These are phyloP conservation scores for Sepiola atlantica DNA, from an alignment of 2,888 invertebrate genomes.

Conservation along the genomic window DNA sequence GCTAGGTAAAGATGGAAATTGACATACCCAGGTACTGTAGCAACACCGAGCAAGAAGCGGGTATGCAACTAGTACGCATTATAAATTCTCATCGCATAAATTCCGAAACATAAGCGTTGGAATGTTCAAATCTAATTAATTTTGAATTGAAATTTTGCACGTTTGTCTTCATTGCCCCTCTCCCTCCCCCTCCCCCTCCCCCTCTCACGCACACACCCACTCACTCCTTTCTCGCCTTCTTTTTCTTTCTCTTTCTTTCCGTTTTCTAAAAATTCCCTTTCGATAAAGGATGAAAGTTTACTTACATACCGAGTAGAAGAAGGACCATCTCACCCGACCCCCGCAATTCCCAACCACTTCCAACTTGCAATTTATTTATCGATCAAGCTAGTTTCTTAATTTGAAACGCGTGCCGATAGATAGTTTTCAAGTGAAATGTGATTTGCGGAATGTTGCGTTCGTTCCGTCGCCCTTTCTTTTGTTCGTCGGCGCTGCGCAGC, in stretches of 20 bases:
- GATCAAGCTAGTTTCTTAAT: not conserved
- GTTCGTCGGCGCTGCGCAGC: not conserved
- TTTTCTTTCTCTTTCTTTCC: too few relatives aligned
- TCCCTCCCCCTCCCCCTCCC: too few relatives aligned
- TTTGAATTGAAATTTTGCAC: not conserved
- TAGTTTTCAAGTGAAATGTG: constrained; percentile 32
- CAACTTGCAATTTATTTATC: not conserved
- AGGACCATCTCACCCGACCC: too few relatives aligned
- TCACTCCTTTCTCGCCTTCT: too few relatives aligned
- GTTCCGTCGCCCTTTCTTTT: not conserved
- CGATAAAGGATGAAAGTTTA: not conserved
- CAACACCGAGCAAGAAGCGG: too few relatives aligned
- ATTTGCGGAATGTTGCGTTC: not conserved
- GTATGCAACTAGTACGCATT: too few relatives aligned
- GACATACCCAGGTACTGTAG: too few relatives aligned
- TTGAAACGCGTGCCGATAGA: not conserved
- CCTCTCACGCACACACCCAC: too few relatives aligned
- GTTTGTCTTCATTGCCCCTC: not conserved
- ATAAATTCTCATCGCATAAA: too few relatives aligned
- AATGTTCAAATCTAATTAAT: not conserved
- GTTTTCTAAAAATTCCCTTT: not conserved
- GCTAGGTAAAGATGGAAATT: too few relatives aligned
- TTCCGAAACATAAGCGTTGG: not conserved
- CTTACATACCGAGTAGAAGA: too few relatives aligned
- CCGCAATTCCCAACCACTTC: too few relatives aligned